These are phyloP conservation scores for Trialeurodes vaporariorum DNA, from an alignment of 1,140 invertebrate species.

Conservation along the genomic window DNA sequence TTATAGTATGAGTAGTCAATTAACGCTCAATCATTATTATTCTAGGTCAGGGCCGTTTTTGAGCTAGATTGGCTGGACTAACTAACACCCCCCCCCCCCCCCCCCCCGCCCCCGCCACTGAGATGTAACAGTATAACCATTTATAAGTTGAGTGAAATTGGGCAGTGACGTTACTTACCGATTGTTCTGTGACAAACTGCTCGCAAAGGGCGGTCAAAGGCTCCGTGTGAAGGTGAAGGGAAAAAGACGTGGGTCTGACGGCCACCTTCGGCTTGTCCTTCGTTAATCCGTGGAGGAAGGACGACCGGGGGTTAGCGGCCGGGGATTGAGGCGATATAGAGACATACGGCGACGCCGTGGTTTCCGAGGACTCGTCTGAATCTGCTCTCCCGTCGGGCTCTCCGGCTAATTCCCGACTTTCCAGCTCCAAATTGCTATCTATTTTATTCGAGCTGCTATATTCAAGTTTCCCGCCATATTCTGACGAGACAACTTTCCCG, in stretches of 20 bases:
- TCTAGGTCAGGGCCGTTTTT: too few species aligned
- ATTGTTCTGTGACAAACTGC: slow-evolving; percentile 11
- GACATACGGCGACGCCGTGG: slow-evolving; percentile 35
- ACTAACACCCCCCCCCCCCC: too few species aligned
- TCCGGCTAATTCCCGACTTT: slow-evolving; percentile 59
- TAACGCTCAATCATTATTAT: too few species aligned
- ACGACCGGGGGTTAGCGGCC: slow-evolving; percentile 44
- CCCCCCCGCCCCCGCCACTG: too few species aligned
- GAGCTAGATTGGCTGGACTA: too few species aligned
- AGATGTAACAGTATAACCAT: too few species aligned
- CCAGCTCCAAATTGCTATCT: slow-evolving; percentile 38
- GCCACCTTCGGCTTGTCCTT: slow-evolving; percentile 50
- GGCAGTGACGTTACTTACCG: too few species aligned
- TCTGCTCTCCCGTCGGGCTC: slow-evolving; percentile 69
- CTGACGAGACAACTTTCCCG: neutral
- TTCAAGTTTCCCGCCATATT: slow-evolving; percentile 32
- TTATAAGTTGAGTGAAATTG: too few species aligned
- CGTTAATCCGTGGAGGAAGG: slow-evolving; percentile 50
- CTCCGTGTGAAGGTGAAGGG: slow-evolving; percentile 6
- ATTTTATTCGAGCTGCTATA: slow-evolving; percentile 40
- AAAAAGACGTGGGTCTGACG: slow-evolving; percentile 41
- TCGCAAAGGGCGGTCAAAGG: slow-evolving; percentile 10
- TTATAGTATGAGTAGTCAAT: too few species aligned
- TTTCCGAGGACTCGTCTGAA: slow-evolving; percentile 50
- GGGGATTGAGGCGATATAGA: slow-evolving; percentile 27